Percentiles rank a stretch among this genome's conserved stretches.
Conservation (phyloP, 2,797 vertebrate genomes). For the Xenentodon cancila region DNA sequence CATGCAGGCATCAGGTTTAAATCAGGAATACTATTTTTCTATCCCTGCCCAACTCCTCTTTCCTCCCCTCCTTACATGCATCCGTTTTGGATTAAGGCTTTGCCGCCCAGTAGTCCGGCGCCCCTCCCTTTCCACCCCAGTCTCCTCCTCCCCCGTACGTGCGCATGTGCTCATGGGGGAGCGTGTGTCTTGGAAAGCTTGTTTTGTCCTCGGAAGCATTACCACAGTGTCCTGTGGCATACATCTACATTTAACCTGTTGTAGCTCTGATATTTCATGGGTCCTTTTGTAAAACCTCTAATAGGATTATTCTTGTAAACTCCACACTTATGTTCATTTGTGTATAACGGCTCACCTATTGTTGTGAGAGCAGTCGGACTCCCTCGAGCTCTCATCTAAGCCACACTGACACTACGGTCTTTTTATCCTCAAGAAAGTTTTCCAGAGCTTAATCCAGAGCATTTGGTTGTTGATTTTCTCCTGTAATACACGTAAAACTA, state of each 20-base stretch:
- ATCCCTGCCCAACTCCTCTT: slow-evolving; percentile 5
- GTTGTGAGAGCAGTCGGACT: slow-evolving; percentile 35
- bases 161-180: slow-evolving; percentile 1
- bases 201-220: background rate
- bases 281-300: slow-evolving; percentile 18
- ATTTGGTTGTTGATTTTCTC: too few species aligned
- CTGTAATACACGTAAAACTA: too few species aligned
- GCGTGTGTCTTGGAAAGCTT: slow-evolving; percentile 2
- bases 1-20: slow-evolving; percentile 43
- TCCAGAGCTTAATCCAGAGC: background rate
- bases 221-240: background rate
- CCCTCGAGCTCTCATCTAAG: slow-evolving; percentile 26
- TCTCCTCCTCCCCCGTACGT: background rate
- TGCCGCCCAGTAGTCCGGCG: slow-evolving; percentile 33
- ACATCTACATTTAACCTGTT: background rate
- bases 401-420: slow-evolving; percentile 2
- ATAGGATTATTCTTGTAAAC: slow-evolving; percentile 36
- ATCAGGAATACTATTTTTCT: slow-evolving; percentile 31
- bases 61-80: slow-evolving; percentile 23
- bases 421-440: slow-evolving; percentile 21
- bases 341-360: slow-evolving; percentile 27
- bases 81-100: slow-evolving; percentile 60
- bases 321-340: slow-evolving; percentile 9
- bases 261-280: slow-evolving; percentile 12
- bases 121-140: background rate